Conservation (phyloP, 2,113 vertebrate species). For the Helogale parvula region DNA sequence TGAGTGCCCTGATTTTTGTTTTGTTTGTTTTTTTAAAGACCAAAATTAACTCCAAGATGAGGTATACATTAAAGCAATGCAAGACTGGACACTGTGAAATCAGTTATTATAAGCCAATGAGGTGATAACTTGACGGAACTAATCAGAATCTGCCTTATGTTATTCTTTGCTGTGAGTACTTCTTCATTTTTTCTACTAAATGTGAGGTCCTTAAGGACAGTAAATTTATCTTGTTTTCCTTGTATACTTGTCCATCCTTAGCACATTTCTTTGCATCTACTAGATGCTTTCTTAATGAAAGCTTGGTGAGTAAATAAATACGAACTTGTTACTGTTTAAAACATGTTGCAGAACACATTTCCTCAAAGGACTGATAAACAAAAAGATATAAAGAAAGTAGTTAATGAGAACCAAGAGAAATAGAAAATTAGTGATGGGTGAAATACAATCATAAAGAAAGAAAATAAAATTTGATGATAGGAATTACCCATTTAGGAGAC, state of each 20-base stretch:
- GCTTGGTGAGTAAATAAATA: conserved; percentile 21
- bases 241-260: not conserved
- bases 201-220: not conserved
- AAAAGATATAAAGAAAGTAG: not conserved
- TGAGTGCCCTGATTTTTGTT: fast-evolving
- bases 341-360: not conserved
- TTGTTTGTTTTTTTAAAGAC: not conserved
- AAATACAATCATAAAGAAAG: conserved; percentile 39
- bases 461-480: conserved; percentile 31
- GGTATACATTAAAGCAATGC: not conserved
- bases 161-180: not conserved
- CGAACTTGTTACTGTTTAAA: not conserved
- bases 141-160: not conserved
- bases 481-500: conserved; percentile 15
- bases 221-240: not conserved
- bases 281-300: not conserved
- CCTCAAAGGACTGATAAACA: not conserved
- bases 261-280: not conserved
- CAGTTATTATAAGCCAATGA: not conserved
- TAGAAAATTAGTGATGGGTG: not conserved
- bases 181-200: not conserved
- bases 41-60: not conserved
- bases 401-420: conserved; percentile 19
- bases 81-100: not conserved
- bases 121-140: not conserved